Percentiles rank a stretch among this genome's conserved stretches.
Evolutionary conservation across 2,113 vertebrate genomes (phyloP).

Genomic region (Elephantulus edwardii): DNA sequence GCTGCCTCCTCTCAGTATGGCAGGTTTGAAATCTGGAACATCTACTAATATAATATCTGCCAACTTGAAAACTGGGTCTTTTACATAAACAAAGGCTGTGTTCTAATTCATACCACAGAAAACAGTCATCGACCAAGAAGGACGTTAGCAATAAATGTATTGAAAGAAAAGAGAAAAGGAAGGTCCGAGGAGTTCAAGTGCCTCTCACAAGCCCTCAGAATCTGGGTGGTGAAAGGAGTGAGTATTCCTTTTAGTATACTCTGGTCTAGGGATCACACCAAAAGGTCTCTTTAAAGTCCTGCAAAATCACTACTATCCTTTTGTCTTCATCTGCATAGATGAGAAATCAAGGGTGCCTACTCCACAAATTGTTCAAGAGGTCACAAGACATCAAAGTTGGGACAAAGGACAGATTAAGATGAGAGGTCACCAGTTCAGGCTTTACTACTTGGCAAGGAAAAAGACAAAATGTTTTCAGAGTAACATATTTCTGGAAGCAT

Average conservation of each 20-base stretch:
- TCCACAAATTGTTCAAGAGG: conserved; percentile 30
- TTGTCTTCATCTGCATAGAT: conserved; percentile 5
- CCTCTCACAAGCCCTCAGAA: neutral
- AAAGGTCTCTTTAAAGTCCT: conserved; percentile 18
- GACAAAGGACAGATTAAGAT: conserved; percentile 23
- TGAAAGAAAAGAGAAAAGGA: neutral
- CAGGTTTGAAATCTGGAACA: conserved; percentile 30
- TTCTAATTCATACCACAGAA: neutral
- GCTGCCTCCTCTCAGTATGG: neutral
- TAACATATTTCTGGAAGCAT: conserved; percentile 17
- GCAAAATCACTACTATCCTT: neutral
- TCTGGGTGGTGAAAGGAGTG: neutral
- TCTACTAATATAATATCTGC: neutral
- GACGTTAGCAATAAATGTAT: neutral
- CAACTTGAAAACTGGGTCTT: neutral
- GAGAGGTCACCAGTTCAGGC: conserved; percentile 44
- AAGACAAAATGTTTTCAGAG: conserved; percentile 42
- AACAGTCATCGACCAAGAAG: neutral
- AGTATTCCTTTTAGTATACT: neutral
- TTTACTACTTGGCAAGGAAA: conserved; percentile 32
- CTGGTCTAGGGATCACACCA: neutral
- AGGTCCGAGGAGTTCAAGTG: neutral
- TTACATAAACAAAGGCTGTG: neutral
- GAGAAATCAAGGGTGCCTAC: conserved; percentile 28
- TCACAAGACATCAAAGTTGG: conserved; percentile 46